phyloP scores from a whole-genome alignment of 2,888 invertebrate genomes.

The Sinhomidia bicolor region DNA sequence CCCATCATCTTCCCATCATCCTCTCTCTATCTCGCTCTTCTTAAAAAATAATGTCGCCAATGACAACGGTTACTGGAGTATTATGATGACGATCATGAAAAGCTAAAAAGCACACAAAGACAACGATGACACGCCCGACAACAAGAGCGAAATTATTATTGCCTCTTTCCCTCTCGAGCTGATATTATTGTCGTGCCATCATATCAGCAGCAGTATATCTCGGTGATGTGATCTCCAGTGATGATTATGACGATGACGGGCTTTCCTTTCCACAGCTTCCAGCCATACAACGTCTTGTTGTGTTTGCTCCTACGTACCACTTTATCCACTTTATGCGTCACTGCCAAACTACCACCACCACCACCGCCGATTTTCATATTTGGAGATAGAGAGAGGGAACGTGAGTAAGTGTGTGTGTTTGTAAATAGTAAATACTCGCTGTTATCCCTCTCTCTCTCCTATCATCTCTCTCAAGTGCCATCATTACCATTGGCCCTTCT shows the following conservation, averaged over 20 bases:
- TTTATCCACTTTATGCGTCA: constrained; percentile 44
- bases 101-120: constrained; percentile 34
- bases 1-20: neutral
- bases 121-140: constrained; percentile 51
- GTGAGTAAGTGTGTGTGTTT: constrained; percentile 37
- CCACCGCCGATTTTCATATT: neutral
- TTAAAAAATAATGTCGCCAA: constrained; percentile 4
- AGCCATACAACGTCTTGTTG: neutral
- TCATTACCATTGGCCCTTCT: constrained; percentile 21
- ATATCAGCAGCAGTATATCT: constrained; percentile 32
- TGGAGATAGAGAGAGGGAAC: neutral
- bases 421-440: constrained; percentile 58
- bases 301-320: neutral
- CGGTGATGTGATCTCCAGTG: neutral
- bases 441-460: constrained; percentile 41
- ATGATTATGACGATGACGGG: neutral
- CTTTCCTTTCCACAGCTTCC: constrained; percentile 7
- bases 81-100: neutral
- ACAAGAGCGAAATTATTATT: constrained; percentile 60
- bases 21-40: too few species aligned
- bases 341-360: neutral
- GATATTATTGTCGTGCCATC: constrained; percentile 35
- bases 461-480: constrained; percentile 46
- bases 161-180: constrained; percentile 21
- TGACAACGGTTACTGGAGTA: neutral